These are phyloP conservation scores for Drosophila melanica DNA, from an alignment of 1,140 invertebrate genomes.

Conservation along the genomic window DNA sequence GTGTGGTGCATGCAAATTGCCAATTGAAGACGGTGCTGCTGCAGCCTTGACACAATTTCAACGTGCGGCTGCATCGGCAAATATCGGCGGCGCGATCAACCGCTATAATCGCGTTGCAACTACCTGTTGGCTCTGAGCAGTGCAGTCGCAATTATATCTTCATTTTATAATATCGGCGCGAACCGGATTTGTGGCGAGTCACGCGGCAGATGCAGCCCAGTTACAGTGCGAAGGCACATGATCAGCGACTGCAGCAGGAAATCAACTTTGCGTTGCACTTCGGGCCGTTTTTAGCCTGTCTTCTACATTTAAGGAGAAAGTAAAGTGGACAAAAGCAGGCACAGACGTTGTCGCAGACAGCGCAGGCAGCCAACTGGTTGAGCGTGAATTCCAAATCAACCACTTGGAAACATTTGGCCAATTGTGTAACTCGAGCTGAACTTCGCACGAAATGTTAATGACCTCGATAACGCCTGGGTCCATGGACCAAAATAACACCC, in stretches of 20 bases:
- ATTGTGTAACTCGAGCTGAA: slow-evolving; percentile 68
- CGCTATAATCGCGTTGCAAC: slow-evolving; percentile 19
- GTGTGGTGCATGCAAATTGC: slow-evolving; percentile 54
- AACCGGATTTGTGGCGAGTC: slow-evolving; percentile 75
- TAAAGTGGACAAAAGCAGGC: slow-evolving; percentile 50
- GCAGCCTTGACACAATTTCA: slow-evolving; percentile 75
- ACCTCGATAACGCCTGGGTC: slow-evolving; percentile 61
- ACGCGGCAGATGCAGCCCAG: slow-evolving; percentile 69
- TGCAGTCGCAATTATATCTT: slow-evolving; percentile 60
- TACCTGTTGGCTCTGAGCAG: slow-evolving; percentile 28
- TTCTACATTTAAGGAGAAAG: slow-evolving; percentile 80
- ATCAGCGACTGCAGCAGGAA: slow-evolving; percentile 60
- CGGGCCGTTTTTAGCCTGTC: slow-evolving; percentile 42
- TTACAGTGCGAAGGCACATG: slow-evolving; percentile 28
- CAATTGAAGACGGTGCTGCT: slow-evolving; percentile 39
- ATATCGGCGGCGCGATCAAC: neutral
- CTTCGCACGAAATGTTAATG: slow-evolving; percentile 72
- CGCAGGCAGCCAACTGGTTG: slow-evolving; percentile 55
- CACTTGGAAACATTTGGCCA: slow-evolving; percentile 35
- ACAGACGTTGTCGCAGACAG: slow-evolving; percentile 20
- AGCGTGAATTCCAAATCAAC: slow-evolving; percentile 59
- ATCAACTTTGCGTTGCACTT: slow-evolving; percentile 53
- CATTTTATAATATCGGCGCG: slow-evolving; percentile 59
- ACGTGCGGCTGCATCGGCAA: slow-evolving; percentile 31
- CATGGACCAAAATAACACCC: neutral